A percentile compares a stretch with the other conserved stretches of the same genome.
Conservation (phyloP, 2,888 invertebrate genomes). For the Nasonia oneida region DNA sequence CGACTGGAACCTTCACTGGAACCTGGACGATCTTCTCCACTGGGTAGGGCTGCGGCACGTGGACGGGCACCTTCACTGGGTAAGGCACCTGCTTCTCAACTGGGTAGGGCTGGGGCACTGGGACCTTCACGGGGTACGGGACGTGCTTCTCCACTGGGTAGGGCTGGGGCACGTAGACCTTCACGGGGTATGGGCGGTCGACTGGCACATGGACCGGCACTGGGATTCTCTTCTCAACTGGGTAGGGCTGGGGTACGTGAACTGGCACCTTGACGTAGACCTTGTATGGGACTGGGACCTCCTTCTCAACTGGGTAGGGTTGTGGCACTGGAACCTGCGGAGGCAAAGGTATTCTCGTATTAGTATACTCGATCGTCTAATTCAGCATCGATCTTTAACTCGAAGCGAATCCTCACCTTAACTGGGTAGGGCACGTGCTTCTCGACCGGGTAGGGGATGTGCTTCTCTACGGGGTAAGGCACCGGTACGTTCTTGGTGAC, state of each 20-base stretch:
- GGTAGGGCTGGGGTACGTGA: conserved; percentile 88
- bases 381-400: neutral
- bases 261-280: conserved; percentile 90
- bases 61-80: conserved; percentile 86
- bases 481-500: conserved; percentile 83
- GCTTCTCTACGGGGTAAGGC: conserved; percentile 75
- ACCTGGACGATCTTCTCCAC: conserved; percentile 86
- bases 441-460: conserved; percentile 84
- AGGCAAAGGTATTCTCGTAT: neutral
- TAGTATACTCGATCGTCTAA: neutral
- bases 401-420: conserved; percentile 70
- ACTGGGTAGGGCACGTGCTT: conserved; percentile 85
- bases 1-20: conserved; percentile 85
- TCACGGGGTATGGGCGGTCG: conserved; percentile 89
- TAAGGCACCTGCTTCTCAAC: conserved; percentile 88
- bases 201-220: conserved; percentile 86
- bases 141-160: conserved; percentile 90
- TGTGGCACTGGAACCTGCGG: conserved; percentile 82
- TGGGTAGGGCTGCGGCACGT: conserved; percentile 83
- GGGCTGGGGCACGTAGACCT: conserved; percentile 89
- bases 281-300: conserved; percentile 87
- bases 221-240: conserved; percentile 89
- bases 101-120: conserved; percentile 86
- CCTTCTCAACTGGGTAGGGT: conserved; percentile 86
- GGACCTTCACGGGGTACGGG: conserved; percentile 88